Evolutionary conservation across 2,888 invertebrate species (phyloP).

Genomic region (Drosophila niveifrons): DNA sequence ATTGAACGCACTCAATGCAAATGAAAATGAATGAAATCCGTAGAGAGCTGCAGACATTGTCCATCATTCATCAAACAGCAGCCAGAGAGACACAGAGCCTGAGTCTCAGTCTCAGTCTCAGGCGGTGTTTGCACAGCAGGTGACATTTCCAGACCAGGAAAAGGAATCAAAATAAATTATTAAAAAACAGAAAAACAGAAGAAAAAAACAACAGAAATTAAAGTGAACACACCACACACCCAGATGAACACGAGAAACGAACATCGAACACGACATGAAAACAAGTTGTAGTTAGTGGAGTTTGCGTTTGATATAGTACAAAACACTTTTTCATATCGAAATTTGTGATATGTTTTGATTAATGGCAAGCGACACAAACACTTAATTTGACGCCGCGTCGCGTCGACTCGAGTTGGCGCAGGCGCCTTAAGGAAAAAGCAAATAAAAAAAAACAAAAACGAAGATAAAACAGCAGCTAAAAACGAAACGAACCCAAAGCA

Average conservation of each 20-base stretch:
- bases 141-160: conserved; percentile 78
- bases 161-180: conserved; percentile 63
- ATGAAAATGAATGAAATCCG: conserved; percentile 53
- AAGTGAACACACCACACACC: conserved; percentile 63
- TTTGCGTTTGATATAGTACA: conserved; percentile 73
- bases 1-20: conserved; percentile 48
- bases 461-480: conserved; percentile 49
- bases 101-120: conserved; percentile 34
- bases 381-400: conserved; percentile 83
- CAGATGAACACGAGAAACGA: conserved; percentile 39
- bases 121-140: conserved; percentile 78
- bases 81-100: conserved; percentile 31
- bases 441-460: conserved; percentile 16
- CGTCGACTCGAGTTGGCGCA: conserved; percentile 51
- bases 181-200: conserved; percentile 24
- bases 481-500: conserved; percentile 8
- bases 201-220: not conserved
- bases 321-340: conserved; percentile 81
- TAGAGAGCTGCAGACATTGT: conserved; percentile 42
- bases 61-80: conserved; percentile 75
- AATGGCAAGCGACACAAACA: conserved; percentile 84
- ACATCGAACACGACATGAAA: conserved; percentile 64
- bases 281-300: conserved; percentile 67
- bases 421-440: conserved; percentile 77
- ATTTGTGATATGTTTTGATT: conserved; percentile 82